Base-by-base conservation (phyloP, 2,113 vertebrate species). In the Dipodomys merriami region DNA sequence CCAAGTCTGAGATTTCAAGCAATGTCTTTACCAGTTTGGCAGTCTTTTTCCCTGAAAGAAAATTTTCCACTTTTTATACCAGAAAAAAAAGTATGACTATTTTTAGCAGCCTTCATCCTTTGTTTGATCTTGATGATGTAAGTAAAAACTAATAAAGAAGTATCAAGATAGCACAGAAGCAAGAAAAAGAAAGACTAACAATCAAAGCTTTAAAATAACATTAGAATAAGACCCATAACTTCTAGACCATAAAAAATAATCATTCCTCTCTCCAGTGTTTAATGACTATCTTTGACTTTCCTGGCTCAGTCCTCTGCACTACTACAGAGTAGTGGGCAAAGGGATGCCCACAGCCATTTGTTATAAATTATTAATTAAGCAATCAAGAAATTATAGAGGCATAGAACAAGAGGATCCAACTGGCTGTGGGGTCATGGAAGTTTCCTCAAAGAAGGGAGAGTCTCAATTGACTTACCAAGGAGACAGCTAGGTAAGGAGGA, bases 101-200 rank as follows among this genome's bases (percentile, higher is more conserved):
- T 92, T 94, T 88, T 79, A 93, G 91, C 79, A 74, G 44, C 64
- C 86, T 6, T 49, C 95, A 80, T 90, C 72, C 74, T 77, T 94
- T 93, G 15, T 81, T 93, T 93, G 77, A 33, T 74, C 84, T 91
- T 96, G 86, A 82, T 81, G 44, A 33, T 86, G 46, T 86, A 25
- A 5, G 15, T 85, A 88, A 94, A 95, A 93, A 77, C 27, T 94
- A 80, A 86, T 96, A 86, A 91, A 88, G 76, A 89, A 96, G 92
- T 60, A 88, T 29, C 86, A 83, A 33, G 86, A 33, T 94, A 29
- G 91, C 62, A 80, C 2, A 86, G 67, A 88, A 88, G 23, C 25
- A 82, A 67, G 11, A 29, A 83, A 18, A 88, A 72, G 53, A 57
- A 83, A 65, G 57, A 83, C 60, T 33, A 19, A n/a, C 30, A 71